A percentile compares a stretch with the other conserved stretches of the same genome.
Evolutionary conservation across 2,888 invertebrate genomes (phyloP).

Genomic region (Campoplex capitator): DNA sequence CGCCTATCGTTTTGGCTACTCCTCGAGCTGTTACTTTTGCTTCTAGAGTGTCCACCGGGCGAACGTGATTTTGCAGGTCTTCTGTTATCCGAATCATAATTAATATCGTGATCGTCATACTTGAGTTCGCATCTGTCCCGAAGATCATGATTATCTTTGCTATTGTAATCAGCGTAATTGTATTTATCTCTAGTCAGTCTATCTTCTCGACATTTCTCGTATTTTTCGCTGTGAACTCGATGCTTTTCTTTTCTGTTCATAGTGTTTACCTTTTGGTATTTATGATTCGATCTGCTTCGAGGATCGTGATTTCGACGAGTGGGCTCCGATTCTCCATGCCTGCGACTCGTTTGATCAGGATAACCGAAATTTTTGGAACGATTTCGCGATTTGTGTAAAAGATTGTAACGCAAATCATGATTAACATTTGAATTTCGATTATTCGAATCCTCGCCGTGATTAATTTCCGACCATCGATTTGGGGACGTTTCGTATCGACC

Average conservation of each 20-base stretch:
- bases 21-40: constrained; percentile 12
- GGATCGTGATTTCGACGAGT: neutral
- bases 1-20: neutral
- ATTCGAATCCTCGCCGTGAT: neutral
- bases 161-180: neutral
- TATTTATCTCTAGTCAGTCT: neutral
- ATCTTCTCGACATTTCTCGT: constrained; percentile 33
- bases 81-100: constrained; percentile 22
- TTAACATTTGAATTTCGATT: neutral
- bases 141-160: constrained; percentile 10
- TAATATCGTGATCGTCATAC: constrained; percentile 24
- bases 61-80: constrained; percentile 35
- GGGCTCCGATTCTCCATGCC: neutral
- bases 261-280: constrained; percentile 34
- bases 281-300: constrained; percentile 42
- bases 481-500: neutral
- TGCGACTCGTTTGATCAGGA: constrained; percentile 1
- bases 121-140: constrained; percentile 21
- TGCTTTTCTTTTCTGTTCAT: constrained; percentile 17
- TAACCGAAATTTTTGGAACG: neutral
- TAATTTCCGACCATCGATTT: neutral
- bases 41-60: constrained; percentile 32
- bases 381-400: neutral
- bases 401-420: neutral
- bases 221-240: constrained; percentile 2